Evolutionary conservation across 2,888 invertebrate genomes (phyloP).

Genomic region (Scrobipalpa atriplicella): DNA sequence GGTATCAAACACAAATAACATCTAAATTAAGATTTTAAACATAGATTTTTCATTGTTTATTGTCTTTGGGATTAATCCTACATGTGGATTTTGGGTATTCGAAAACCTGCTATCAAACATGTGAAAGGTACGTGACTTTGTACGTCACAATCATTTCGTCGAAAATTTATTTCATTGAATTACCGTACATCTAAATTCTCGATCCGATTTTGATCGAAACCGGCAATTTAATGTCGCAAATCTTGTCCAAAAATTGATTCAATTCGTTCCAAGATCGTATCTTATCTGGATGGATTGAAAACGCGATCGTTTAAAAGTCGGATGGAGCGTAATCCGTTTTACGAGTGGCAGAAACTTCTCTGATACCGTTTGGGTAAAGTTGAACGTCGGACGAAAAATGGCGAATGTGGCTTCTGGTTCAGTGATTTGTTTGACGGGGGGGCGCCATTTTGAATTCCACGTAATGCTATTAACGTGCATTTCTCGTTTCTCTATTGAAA

Average conservation of each 20-base stretch:
- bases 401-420: not conserved
- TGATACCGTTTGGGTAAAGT: conserved; percentile 25
- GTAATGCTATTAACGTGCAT: too few relatives aligned
- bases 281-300: conserved; percentile 31
- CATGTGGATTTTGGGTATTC: too few relatives aligned
- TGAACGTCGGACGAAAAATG: conserved; percentile 24
- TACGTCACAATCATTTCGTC: too few relatives aligned
- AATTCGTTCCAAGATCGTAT: conserved; percentile 29
- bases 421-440: conserved; percentile 4
- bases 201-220: not conserved
- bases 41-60: too few relatives aligned
- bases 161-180: too few relatives aligned
- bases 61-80: too few relatives aligned
- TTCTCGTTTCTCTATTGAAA: too few relatives aligned
- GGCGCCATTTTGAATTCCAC: not conserved
- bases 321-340: conserved; percentile 32
- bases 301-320: conserved; percentile 31
- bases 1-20: too few relatives aligned
- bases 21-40: too few relatives aligned
- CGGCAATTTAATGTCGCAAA: not conserved
- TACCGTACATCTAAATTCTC: not conserved
- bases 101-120: too few relatives aligned
- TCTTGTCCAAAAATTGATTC: conserved; percentile 25
- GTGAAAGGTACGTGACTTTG: too few relatives aligned
- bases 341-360: conserved; percentile 28